Evolutionary conservation across 2,797 vertebrate species (phyloP), one percentile per base, ranked within the genome.

Genomic region (Cuniculus paca): DNA sequence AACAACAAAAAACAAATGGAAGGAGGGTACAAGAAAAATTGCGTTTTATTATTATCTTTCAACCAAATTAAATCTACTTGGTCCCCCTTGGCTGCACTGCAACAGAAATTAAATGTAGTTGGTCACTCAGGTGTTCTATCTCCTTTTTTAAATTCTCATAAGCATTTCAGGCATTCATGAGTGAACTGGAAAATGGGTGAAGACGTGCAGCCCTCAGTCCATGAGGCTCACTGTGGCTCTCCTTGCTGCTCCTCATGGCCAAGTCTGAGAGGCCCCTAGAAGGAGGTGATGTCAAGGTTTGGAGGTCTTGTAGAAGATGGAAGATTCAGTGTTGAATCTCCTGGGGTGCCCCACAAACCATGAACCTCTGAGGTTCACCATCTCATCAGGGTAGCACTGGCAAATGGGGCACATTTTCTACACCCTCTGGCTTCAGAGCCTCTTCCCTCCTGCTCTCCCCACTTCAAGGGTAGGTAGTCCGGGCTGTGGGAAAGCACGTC

Each of bases 31-130:
- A 75, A 91, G 58, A 89, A 91, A 90, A 16, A 54, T 1, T 42
- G 61, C 2, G 45, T n/a, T 92, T 56, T 70, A 52, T 83, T 95
- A 81, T 83, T 95, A 81, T 85, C 36, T 93, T 52, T 77, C 91
- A 83, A 56, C 75, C 42, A 87, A 83, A 48, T 72, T 45, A 26
- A 56, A 20, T 70, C 63, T 74, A 34, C 6, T 70, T 45, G n/a
- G 39, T 12, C 26, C 54, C 50, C 54, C 9, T 68, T 45, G n/a
- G 22, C 42, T 79, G 11, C 8, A 17, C 10, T 63, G 42, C 22
- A 68, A 22, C 26, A 61, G 74, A 82, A 82, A 65, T 82, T n/a
- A 72, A 26, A 34, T 54, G n/a, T 75, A 56, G 19, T 39, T 48
- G 50, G 22, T 52, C 61, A 52, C 74, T n/a, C 24, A 50, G n/a